phyloP scores from a whole-genome alignment of 2,888 invertebrate species.

The Epinotia brunnichana region DNA sequence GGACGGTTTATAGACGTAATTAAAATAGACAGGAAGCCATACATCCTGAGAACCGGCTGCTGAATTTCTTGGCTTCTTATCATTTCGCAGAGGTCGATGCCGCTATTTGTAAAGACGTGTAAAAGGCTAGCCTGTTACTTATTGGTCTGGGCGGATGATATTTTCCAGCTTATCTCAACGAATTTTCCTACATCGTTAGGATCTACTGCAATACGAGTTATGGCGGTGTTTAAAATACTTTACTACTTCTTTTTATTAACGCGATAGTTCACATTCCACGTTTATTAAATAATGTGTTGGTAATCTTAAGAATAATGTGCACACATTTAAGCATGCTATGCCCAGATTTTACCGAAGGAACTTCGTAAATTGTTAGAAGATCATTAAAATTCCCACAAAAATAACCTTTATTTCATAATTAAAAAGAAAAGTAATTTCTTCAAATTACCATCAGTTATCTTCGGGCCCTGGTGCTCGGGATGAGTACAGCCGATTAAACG shows the following conservation, averaged over 20 bases:
- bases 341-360: constrained; percentile 2
- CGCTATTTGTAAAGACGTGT: constrained; percentile 33
- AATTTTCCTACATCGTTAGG: constrained; percentile 18
- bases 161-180: constrained; percentile 29
- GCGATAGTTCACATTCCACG: background rate
- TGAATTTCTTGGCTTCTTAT: constrained; percentile 44
- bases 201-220: background rate
- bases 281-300: constrained; percentile 6
- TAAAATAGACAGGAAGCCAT: constrained; percentile 55
- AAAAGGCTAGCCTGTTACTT: constrained; percentile 30
- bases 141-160: constrained; percentile 7
- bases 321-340: background rate
- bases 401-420: constrained; percentile 39
- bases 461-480: constrained; percentile 52
- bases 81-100: constrained; percentile 38
- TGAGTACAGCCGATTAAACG: constrained; percentile 61
- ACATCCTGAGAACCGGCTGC: constrained; percentile 43
- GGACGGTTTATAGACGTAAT: constrained; percentile 59
- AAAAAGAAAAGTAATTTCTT: constrained; percentile 43
- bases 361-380: constrained; percentile 30
- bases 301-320: constrained; percentile 2
- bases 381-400: constrained; percentile 39
- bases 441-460: constrained; percentile 53
- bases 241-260: background rate
- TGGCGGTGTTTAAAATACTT: background rate